phyloP scores from a whole-genome alignment of 92 coral and sea anemone genomes.

The Micromussa lordhowensis region DNA sequence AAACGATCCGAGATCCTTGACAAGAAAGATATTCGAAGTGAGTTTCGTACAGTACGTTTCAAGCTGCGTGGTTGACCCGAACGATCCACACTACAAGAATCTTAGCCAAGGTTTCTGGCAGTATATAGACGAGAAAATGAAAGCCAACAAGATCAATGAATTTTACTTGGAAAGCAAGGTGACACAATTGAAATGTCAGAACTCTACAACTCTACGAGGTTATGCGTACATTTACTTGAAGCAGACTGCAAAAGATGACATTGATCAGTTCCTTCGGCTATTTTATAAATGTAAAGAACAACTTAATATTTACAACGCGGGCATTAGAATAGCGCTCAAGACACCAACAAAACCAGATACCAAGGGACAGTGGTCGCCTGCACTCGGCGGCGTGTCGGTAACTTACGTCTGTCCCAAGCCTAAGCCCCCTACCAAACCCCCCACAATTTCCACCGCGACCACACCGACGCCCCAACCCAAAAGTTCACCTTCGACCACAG shows the following conservation, averaged over 20 bases:
- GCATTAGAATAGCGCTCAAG: background rate
- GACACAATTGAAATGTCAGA: background rate
- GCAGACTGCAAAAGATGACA: slow-evolving; percentile 11
- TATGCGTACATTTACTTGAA: slow-evolving; percentile 13
- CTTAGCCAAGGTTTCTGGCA: slow-evolving; percentile 2
- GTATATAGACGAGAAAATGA: slow-evolving; percentile 3
- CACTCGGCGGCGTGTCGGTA: background rate
- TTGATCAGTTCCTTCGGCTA: background rate
- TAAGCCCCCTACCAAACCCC: slow-evolving; percentile 15
- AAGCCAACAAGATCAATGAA: no score
- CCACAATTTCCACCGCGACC: background rate
- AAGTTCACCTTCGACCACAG: background rate
- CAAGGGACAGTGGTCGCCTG: background rate
- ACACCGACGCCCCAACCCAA: background rate
- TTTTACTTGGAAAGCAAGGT: slow-evolving; percentile 19
- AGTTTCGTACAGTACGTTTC: slow-evolving; percentile 7
- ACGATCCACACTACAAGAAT: background rate
- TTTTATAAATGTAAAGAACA: slow-evolving; percentile 7
- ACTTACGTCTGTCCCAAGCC: slow-evolving; percentile 16
- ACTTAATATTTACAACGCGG: slow-evolving; percentile 26
- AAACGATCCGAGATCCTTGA: slow-evolving; percentile 19
- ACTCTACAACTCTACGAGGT: slow-evolving; percentile 5
- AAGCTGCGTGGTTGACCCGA: background rate
- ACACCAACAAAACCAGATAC: slow-evolving; percentile 10
- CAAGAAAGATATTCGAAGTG: slow-evolving; percentile 36